These are phyloP conservation scores for Drosophila rellima DNA, from an alignment of 2,888 invertebrate genomes.

Conservation along the genomic window DNA sequence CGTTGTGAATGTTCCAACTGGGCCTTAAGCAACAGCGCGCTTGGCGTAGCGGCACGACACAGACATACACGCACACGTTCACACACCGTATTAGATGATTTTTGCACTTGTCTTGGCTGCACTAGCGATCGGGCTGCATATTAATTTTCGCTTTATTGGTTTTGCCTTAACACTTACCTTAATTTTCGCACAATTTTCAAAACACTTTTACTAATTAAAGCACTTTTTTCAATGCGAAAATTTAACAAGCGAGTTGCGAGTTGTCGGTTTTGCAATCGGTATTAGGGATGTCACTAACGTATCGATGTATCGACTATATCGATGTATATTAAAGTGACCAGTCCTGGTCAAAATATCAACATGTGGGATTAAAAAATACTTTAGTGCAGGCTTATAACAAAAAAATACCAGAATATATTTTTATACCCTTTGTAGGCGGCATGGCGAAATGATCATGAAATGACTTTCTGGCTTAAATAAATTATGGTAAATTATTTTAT, in stretches of 20 bases:
- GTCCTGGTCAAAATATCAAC: not conserved
- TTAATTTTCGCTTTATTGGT: slow-evolving; percentile 14
- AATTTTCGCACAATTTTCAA: slow-evolving; percentile 67
- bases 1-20: slow-evolving; percentile 50
- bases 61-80: slow-evolving; percentile 40
- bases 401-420: slow-evolving; percentile 25
- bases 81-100: slow-evolving; percentile 52
- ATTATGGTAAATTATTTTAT: not conserved
- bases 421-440: not conserved
- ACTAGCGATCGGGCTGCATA: slow-evolving; percentile 20
- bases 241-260: slow-evolving; percentile 64
- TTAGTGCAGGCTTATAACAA: slow-evolving; percentile 1
- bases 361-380: slow-evolving; percentile 10
- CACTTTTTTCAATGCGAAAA: slow-evolving; percentile 67
- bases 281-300: slow-evolving; percentile 49
- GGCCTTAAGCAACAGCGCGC: slow-evolving; percentile 65
- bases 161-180: slow-evolving; percentile 53
- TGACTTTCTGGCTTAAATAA: not conserved
- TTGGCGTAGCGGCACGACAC: slow-evolving; percentile 62
- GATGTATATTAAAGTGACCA: slow-evolving; percentile 24
- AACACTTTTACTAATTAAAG: slow-evolving; percentile 69
- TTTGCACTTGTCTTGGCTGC: slow-evolving; percentile 47
- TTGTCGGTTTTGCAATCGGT: slow-evolving; percentile 65
- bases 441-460: not conserved
- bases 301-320: slow-evolving; percentile 45